Conservation (phyloP, 2,797 vertebrate species). For the Chrysocyon brachyurus region DNA sequence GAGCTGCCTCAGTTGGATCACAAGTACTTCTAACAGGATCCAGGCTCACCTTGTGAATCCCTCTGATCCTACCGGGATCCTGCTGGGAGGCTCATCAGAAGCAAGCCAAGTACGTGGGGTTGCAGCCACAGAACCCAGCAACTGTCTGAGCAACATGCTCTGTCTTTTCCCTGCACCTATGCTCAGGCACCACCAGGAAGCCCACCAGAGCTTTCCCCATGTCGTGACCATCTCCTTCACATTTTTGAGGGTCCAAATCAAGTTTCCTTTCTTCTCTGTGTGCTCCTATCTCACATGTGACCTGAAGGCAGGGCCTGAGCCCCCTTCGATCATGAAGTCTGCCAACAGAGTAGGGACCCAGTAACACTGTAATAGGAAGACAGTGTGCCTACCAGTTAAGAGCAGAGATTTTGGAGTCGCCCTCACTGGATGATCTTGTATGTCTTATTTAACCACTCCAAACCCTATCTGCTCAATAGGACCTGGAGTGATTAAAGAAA, state of each 20-base stretch:
- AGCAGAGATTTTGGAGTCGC: not conserved
- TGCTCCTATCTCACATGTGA: not conserved
- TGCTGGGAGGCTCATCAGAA: not conserved
- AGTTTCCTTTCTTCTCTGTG: not conserved
- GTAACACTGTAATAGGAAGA: not conserved
- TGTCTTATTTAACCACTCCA: not conserved
- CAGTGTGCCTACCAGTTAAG: accelerated
- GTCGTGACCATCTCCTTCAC: not conserved
- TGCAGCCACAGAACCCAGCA: not conserved
- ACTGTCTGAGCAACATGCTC: not conserved
- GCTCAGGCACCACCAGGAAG: not conserved
- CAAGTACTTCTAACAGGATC: not conserved
- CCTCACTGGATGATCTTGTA: not conserved
- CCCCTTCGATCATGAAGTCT: not conserved
- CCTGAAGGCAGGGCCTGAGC: not conserved
- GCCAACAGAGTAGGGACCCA: not conserved
- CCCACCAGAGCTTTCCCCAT: not conserved
- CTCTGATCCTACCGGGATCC: not conserved
- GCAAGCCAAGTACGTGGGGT: accelerated
- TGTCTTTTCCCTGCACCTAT: no score
- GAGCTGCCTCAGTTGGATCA: not conserved
- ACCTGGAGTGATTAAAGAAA: not conserved
- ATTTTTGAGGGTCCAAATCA: not conserved
- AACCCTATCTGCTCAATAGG: not conserved
- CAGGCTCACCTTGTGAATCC: not conserved